Percentiles rank a stretch among this genome's conserved stretches.
These are phyloP conservation scores for Champsocephalus esox DNA, from an alignment of 2,797 vertebrate genomes.

Conservation along the genomic window DNA sequence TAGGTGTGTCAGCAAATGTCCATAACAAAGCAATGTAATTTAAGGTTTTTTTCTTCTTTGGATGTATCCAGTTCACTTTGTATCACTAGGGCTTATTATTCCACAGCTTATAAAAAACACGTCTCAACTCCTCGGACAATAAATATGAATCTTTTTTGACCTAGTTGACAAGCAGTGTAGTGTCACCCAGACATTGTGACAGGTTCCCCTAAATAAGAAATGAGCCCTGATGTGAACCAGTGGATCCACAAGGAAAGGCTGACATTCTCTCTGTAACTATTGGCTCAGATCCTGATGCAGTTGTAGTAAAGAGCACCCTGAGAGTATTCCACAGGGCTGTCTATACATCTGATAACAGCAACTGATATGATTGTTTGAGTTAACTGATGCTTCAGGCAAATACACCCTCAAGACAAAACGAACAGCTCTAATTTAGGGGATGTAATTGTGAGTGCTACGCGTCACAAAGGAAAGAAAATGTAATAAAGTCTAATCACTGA, in stretches of 20 bases:
- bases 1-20: slow-evolving; percentile 31
- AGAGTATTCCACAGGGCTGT: slow-evolving; percentile 34
- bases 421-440: slow-evolving; percentile 3
- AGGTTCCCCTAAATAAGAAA: slow-evolving; percentile 57
- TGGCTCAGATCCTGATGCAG: slow-evolving; percentile 28
- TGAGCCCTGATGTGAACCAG: slow-evolving; percentile 40
- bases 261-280: slow-evolving; percentile 25
- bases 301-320: background rate
- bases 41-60: slow-evolving; percentile 1
- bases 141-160: slow-evolving; percentile 52
- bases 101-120: slow-evolving; percentile 27
- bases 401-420: background rate
- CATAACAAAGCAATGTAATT: slow-evolving; percentile 21
- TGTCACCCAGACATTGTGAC: slow-evolving; percentile 23
- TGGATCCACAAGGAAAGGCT: slow-evolving; percentile 23
- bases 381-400: slow-evolving; percentile 17
- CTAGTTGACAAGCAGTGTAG: slow-evolving; percentile 29
- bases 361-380: slow-evolving; percentile 37
- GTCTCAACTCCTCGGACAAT: slow-evolving; percentile 17
- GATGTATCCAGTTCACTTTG: background rate
- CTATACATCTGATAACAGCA: slow-evolving; percentile 32
- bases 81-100: slow-evolving; percentile 16
- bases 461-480: slow-evolving; percentile 1
- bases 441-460: background rate
- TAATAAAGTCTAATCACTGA: background rate